A percentile compares a stretch with the other conserved stretches of the same genome.
Evolutionary conservation across 2,888 invertebrate species (phyloP).

Genomic region (Drosophila anomelani): DNA sequence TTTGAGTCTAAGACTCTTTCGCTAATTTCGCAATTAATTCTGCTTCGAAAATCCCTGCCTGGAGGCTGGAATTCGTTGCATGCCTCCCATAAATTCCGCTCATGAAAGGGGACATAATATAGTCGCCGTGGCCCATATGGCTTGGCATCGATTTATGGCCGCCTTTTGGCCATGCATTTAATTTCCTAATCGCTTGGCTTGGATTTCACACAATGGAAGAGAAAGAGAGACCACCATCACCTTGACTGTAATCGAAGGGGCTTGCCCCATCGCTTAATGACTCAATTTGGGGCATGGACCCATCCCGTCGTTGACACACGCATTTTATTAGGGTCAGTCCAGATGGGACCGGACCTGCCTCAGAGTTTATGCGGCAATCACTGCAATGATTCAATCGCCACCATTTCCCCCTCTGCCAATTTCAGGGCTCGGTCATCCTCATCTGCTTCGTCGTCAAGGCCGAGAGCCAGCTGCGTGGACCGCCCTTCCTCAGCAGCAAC

Average conservation of each 20-base stretch:
- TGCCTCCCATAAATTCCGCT: constrained; percentile 25
- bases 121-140: constrained; percentile 17
- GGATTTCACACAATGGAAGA: constrained; percentile 9
- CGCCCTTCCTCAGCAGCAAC: constrained; percentile 66
- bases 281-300: constrained; percentile 20
- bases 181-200: constrained; percentile 38
- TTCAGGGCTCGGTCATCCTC: constrained; percentile 83
- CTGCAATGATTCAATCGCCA: constrained; percentile 25
- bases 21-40: constrained; percentile 64
- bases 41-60: constrained; percentile 34
- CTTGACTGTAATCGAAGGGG: constrained; percentile 14
- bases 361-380: constrained; percentile 16
- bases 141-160: constrained; percentile 54
- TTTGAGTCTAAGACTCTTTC: constrained; percentile 28
- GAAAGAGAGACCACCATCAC: background rate
- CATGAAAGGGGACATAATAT: constrained; percentile 23
- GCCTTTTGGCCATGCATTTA: constrained; percentile 33
- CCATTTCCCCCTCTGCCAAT: constrained; percentile 14
- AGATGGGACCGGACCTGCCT: constrained; percentile 1
- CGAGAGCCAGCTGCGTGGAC: constrained; percentile 80
- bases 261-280: constrained; percentile 18
- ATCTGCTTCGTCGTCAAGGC: constrained; percentile 84
- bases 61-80: constrained; percentile 15
- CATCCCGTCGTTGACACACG: constrained; percentile 28
- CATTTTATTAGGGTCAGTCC: constrained; percentile 42